Conservation (phyloP, 2,797 vertebrate species). For the Ciconia nigra region DNA sequence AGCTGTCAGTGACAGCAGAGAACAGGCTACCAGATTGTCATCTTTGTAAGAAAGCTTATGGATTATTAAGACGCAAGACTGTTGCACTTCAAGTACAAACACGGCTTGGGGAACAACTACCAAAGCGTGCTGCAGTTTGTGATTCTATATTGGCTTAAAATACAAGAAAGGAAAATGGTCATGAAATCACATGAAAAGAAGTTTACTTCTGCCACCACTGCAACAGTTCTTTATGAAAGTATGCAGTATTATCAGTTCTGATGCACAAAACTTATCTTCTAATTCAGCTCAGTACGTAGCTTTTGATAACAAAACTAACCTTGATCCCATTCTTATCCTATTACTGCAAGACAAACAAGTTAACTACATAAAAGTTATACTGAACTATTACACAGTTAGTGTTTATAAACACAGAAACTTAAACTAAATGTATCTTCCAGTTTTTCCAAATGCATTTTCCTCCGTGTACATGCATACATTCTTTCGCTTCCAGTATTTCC, state of each 20-base stretch:
- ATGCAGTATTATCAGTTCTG: neutral
- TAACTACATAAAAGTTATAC: neutral
- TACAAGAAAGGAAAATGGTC: neutral
- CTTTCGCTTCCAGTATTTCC: neutral
- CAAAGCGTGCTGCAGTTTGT: neutral
- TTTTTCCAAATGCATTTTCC: neutral
- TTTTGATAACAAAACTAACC: neutral
- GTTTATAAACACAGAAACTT: neutral
- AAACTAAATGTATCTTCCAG: neutral
- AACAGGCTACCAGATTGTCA: neutral
- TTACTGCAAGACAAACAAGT: neutral
- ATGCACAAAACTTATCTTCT: neutral
- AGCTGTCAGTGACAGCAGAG: neutral
- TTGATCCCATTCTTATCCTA: neutral
- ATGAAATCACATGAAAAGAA: neutral
- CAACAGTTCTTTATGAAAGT: neutral
- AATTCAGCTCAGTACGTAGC: neutral
- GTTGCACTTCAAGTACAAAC: neutral
- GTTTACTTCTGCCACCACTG: neutral
- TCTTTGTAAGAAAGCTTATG: neutral
- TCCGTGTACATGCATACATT: neutral
- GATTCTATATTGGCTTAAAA: neutral
- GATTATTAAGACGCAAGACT: neutral
- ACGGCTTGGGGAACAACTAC: neutral
- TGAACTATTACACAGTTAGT: neutral